Base-by-base conservation (phyloP, 1,140 invertebrate species). In the Drosophila sechellia region DNA sequence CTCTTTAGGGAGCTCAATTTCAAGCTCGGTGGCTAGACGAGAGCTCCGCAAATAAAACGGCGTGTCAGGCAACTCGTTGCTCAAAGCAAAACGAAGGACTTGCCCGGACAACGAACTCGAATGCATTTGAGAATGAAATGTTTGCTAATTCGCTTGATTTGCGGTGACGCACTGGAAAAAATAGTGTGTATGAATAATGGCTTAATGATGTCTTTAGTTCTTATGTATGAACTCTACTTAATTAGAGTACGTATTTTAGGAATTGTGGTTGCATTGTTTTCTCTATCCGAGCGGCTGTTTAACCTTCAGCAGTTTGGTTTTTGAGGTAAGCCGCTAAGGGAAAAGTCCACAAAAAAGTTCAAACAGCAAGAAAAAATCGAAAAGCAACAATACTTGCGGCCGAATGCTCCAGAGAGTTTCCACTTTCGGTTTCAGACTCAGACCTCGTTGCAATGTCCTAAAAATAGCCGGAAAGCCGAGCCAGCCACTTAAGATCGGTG, bases 111-210 rank as follows among this genome's bases (percentile, higher is more conserved):
- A 89, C 79, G 84, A 89, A 87, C 84, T 87, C 69, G 63, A 27
- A 20, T 45, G 42, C 17, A 20, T 22, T 43, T 43, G 8, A 43
- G 42, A 11, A 46, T 77, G 69, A 77, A 89, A 79, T 83, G 83
- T 86, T 85, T 86, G 83, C 81, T 86, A 86, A 85, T 86, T 81
- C 66, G 81, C 81, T 65, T 74, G 81, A 86, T 81, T 86, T 79
- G 17, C 11, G 60, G 8, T 45, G 45, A 5, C 25, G 20, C 66
- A 70, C 63, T 46, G 60, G 46, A 58, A 68, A 55, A 74, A 70
- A 39, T 39, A 39, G 0, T 5, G 8, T 10, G 6, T 31, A 10
- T 31, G 31, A 0, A 31, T 43, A 20, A 43, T 10, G 8, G 6
- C 2, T 31, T 31, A 31, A 31, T 8, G 6, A 31, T 31, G 27